Evolutionary conservation across 2,888 invertebrate species (phyloP).

Genomic region (Calameuta filiformis): DNA sequence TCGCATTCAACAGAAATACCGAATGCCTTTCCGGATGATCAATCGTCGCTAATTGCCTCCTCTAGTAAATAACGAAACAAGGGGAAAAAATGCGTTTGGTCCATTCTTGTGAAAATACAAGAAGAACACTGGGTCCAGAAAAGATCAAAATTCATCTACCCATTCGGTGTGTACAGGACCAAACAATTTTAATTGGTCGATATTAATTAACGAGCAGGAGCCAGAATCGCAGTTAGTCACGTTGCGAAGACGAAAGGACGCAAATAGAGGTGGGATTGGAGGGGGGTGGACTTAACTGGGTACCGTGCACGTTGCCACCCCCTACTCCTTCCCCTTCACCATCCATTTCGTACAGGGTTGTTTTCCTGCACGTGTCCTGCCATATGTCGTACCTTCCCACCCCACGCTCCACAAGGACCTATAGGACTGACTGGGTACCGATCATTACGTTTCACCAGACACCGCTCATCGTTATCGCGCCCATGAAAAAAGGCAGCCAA

Average conservation of each 20-base stretch:
- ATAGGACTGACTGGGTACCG: not conserved
- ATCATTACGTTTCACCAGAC: conserved; percentile 9
- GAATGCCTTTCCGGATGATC: not conserved
- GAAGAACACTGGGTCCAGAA: not conserved
- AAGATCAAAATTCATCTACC: not conserved
- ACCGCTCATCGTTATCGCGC: not conserved
- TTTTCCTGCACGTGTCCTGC: conserved; percentile 12
- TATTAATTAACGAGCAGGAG: conserved; percentile 22
- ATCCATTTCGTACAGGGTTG: conserved; percentile 4
- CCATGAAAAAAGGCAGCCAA: not conserved
- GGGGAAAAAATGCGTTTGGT: conserved; percentile 2
- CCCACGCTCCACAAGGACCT: not conserved
- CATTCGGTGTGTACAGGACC: not conserved
- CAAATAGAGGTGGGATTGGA: not conserved
- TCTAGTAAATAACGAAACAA: conserved; percentile 4
- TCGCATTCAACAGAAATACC: not conserved
- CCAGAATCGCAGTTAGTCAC: conserved; percentile 11
- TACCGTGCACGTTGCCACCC: not conserved
- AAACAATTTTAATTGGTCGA: conserved; percentile 16
- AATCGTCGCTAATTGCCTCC: not conserved
- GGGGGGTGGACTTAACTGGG: not conserved
- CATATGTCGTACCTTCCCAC: conserved; percentile 9
- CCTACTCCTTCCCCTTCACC: not conserved
- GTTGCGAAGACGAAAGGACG: conserved; percentile 12
- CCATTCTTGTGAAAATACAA: not conserved